Evolutionary conservation across 2,113 vertebrate species (phyloP).

Genomic region (Entomyzon cyanotis): DNA sequence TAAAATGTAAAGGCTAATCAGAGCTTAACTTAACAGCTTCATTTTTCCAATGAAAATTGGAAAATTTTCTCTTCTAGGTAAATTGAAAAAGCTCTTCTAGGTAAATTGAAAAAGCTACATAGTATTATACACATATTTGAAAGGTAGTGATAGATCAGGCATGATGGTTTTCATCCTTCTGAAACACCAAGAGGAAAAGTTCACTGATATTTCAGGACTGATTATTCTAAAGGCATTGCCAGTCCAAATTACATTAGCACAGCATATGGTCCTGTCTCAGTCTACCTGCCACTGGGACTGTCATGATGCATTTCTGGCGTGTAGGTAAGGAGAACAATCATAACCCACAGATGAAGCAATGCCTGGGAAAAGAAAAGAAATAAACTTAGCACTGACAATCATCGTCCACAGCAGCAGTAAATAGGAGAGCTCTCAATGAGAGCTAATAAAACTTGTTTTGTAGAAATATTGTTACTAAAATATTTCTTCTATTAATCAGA

Average conservation of each 20-base stretch:
- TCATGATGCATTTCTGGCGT: conserved; percentile 93
- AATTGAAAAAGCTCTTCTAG: not conserved
- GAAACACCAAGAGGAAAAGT: not conserved
- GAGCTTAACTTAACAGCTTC: conserved; percentile 12
- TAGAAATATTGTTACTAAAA: not conserved
- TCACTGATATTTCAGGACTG: not conserved
- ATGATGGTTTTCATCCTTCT: not conserved
- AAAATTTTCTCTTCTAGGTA: too few relatives aligned
- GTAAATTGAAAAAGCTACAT: conserved; percentile 3
- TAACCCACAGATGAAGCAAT: conserved; percentile 95
- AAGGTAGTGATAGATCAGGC: conserved; percentile 44
- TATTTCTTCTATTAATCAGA: not conserved
- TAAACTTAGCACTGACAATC: not conserved
- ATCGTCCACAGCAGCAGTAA: not conserved
- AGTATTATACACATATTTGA: not conserved
- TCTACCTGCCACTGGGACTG: conserved; percentile 80
- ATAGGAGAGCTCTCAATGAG: not conserved
- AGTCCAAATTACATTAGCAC: not conserved
- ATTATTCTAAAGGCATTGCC: not conserved
- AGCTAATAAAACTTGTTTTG: not conserved
- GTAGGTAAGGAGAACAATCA: conserved; percentile 96
- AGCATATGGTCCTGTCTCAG: not conserved
- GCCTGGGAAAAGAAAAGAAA: conserved; percentile 74
- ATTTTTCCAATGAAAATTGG: too few relatives aligned
- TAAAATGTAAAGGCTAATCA: conserved; percentile 1